Evolutionary conservation across 2,113 vertebrate genomes (phyloP), one percentile per base, ranked within the genome.

Genomic region (Polypterus bichir): DNA sequence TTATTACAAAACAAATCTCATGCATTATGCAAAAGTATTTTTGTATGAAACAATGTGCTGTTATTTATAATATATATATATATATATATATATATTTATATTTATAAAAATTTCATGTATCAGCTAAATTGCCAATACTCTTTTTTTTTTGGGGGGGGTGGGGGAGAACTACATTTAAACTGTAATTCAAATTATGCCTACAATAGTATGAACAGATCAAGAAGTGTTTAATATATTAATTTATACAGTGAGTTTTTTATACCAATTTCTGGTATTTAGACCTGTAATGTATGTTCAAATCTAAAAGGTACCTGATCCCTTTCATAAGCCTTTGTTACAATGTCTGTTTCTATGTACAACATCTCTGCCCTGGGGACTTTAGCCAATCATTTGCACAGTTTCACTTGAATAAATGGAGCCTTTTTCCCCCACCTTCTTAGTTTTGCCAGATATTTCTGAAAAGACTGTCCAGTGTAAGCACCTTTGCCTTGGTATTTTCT

Each of bases 1-100:
- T 86, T 86, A 83, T 93, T 92, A 84, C 61, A 76, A 79, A 79
- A 76, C 74, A 84, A 75, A 71, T 77, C 83, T 87, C 86, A 79
- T 86, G 88, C 88, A 81, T 91, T 88, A 88, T 86, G 88, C 84
- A 91, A 83, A 87, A 87, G 86, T 96, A 93, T 95, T 97, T 98
- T 97, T 97, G 89, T 97, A 97, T 88, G 89, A 82, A 79, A 92
- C 90, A 89, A 86, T 90, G 86, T 92, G 27, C 27, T 27, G 27
- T 27, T 27, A 27, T 27, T 27, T n/a, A n/a, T n/a, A n/a, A n/a
- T n/a, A n/a, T n/a, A n/a, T n/a, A n/a, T n/a, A n/a, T n/a, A n/a
- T n/a, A n/a, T n/a, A n/a, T n/a, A n/a, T n/a, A n/a, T n/a, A n/a
- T n/a, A n/a, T n/a, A n/a, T n/a, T n/a, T n/a, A n/a, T n/a, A n/a